A percentile compares a stretch with the other conserved stretches of the same genome.
Conservation (phyloP, 2,888 invertebrate genomes). For the Ecdyonurus torrentis region DNA sequence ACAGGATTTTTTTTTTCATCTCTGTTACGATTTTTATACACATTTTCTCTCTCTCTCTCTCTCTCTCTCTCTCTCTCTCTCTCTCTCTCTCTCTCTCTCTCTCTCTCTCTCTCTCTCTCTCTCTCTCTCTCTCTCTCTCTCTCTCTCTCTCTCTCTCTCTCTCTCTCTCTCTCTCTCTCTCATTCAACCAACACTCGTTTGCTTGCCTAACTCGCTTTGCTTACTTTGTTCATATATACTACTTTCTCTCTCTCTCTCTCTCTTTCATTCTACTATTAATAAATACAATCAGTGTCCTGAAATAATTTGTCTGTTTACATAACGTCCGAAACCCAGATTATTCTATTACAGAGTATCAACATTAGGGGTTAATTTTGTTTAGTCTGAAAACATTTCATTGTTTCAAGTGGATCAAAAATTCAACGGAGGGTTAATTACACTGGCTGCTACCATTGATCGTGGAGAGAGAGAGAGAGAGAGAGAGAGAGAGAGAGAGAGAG, state of each 20-base stretch:
- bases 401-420: conserved; percentile 49
- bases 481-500: neutral
- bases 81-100: conserved; percentile 1
- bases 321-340: conserved; percentile 34
- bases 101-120: neutral
- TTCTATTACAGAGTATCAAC: conserved; percentile 53
- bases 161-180: neutral
- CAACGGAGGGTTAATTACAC: conserved; percentile 42
- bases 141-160: neutral
- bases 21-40: neutral
- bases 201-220: no score
- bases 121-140: neutral
- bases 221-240: no score
- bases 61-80: neutral
- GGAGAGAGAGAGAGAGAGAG: neutral
- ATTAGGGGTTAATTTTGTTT: conserved; percentile 45
- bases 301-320: conserved; percentile 30
- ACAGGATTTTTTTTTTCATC: neutral
- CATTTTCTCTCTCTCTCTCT: neutral
- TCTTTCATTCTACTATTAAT: conserved; percentile 18
- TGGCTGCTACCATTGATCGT: neutral
- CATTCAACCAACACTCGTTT: no score
- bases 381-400: conserved; percentile 49
- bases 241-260: neutral
- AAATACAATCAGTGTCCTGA: conserved; percentile 25